These are phyloP conservation scores for Notarius quadriscutis DNA, from an alignment of 2,113 vertebrate genomes.

Conservation along the genomic window DNA sequence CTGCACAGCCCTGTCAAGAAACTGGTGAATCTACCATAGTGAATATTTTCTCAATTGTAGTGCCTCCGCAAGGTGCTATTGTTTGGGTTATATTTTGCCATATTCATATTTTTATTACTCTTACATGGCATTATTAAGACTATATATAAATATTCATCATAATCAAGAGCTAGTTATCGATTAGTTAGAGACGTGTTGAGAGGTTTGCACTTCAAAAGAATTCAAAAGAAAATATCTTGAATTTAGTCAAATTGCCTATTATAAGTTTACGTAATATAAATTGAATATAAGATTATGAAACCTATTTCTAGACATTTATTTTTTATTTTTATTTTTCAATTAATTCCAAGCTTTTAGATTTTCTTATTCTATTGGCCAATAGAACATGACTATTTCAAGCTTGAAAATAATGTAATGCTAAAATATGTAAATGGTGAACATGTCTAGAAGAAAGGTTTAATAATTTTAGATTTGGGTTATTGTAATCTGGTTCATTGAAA, in stretches of 20 bases:
- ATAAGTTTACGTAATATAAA: neutral
- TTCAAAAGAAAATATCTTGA: neutral
- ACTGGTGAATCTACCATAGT: conserved; percentile 9
- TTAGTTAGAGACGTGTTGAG: neutral
- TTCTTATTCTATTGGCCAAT: neutral
- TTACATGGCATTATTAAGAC: neutral
- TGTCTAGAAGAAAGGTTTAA: too few species aligned
- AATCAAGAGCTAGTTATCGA: neutral
- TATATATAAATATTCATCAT: neutral
- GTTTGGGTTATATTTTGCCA: neutral
- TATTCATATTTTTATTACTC: neutral
- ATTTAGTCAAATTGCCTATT: neutral
- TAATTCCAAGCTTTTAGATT: too few species aligned
- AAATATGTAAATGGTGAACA: too few species aligned
- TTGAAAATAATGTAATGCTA: neutral
- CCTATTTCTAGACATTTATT: neutral
- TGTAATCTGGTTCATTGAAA: too few species aligned
- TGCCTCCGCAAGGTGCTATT: conserved; percentile 9
- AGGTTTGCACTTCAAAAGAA: neutral
- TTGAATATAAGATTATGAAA: neutral
- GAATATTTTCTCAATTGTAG: conserved; percentile 18
- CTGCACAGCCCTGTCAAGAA: conserved; percentile 35
- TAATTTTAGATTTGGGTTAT: too few species aligned
- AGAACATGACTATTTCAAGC: neutral
- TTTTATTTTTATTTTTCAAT: neutral